Evolutionary conservation across 23 tunicate species (phyloP).

Genomic region (Trididemnum nubilum): DNA sequence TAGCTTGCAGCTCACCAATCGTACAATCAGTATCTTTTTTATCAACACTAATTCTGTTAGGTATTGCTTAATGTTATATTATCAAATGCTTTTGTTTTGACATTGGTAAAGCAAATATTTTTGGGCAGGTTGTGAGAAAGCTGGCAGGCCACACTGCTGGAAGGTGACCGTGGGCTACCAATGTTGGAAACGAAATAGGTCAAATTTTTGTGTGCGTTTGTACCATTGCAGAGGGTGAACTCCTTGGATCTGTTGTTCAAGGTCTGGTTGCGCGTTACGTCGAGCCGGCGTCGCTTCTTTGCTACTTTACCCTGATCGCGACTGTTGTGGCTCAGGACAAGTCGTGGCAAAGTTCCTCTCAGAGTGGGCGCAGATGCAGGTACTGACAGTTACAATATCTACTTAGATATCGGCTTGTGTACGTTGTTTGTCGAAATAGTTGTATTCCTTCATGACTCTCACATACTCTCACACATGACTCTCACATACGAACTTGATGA

Average conservation of each 20-base stretch:
- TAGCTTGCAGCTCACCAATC: too few species aligned
- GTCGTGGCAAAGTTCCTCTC: neutral
- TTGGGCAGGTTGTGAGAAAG: neutral
- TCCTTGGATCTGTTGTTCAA: constrained; percentile 12
- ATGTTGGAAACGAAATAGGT: constrained; percentile 50
- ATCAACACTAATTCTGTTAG: too few species aligned
- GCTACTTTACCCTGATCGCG: constrained; percentile 36
- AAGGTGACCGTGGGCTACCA: constrained; percentile 42
- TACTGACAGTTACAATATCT: too few species aligned
- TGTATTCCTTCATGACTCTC: too few species aligned
- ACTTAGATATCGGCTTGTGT: too few species aligned
- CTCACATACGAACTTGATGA: too few species aligned
- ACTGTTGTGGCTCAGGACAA: constrained; percentile 6
- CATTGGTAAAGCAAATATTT: neutral
- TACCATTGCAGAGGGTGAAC: constrained; percentile 5
- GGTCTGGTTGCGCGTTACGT: constrained; percentile 25
- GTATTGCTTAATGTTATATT: too few species aligned
- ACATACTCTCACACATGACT: too few species aligned
- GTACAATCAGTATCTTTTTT: too few species aligned
- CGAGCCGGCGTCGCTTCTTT: constrained; percentile 20
- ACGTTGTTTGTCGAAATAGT: too few species aligned
- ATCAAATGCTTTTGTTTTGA: too few species aligned
- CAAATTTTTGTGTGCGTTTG: constrained; percentile 31
- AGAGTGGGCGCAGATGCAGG: neutral
- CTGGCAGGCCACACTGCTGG: constrained; percentile 13